Conservation (phyloP, 2,888 invertebrate genomes). For the Agrypnus murinus region DNA sequence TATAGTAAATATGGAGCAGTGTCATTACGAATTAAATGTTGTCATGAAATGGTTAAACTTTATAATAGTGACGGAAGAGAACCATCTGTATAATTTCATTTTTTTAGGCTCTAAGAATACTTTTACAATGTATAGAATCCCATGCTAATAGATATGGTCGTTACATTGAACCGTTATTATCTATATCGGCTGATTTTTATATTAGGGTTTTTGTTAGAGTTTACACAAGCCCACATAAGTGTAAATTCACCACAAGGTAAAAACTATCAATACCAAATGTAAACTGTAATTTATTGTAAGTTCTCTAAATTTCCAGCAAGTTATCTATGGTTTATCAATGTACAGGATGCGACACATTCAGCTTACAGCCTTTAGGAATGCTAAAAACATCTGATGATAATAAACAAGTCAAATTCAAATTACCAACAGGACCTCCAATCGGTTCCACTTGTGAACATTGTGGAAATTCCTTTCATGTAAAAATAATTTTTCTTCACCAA, state of each 20-base stretch:
- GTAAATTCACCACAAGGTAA: slow-evolving; percentile 89
- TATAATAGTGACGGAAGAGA: background rate
- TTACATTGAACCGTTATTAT: slow-evolving; percentile 92
- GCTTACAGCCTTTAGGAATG: slow-evolving; percentile 84
- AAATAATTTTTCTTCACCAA: slow-evolving; percentile 56
- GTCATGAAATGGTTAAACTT: slow-evolving; percentile 91
- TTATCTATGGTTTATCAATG: slow-evolving; percentile 93
- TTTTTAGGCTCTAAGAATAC: slow-evolving; percentile 91
- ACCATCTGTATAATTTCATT: slow-evolving; percentile 35
- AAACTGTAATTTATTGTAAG: slow-evolving; percentile 13
- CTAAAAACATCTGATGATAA: slow-evolving; percentile 76
- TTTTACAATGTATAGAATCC: slow-evolving; percentile 91
- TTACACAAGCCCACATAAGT: slow-evolving; percentile 84
- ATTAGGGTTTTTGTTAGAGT: slow-evolving; percentile 94
- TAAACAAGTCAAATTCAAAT: slow-evolving; percentile 76
- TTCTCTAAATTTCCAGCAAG: slow-evolving; percentile 76
- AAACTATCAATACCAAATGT: background rate
- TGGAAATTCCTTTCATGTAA: slow-evolving; percentile 82
- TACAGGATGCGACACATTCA: slow-evolving; percentile 88
- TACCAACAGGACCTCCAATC: slow-evolving; percentile 83
- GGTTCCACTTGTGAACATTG: slow-evolving; percentile 83
- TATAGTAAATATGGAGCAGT: slow-evolving; percentile 93
- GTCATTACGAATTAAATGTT: slow-evolving; percentile 88
- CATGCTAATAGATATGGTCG: slow-evolving; percentile 95
- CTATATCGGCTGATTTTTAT: slow-evolving; percentile 97